Percentiles rank a stretch among this genome's conserved stretches.
phyloP scores from a whole-genome alignment of 2,113 vertebrate genomes.

The Hystrix cristata region DNA sequence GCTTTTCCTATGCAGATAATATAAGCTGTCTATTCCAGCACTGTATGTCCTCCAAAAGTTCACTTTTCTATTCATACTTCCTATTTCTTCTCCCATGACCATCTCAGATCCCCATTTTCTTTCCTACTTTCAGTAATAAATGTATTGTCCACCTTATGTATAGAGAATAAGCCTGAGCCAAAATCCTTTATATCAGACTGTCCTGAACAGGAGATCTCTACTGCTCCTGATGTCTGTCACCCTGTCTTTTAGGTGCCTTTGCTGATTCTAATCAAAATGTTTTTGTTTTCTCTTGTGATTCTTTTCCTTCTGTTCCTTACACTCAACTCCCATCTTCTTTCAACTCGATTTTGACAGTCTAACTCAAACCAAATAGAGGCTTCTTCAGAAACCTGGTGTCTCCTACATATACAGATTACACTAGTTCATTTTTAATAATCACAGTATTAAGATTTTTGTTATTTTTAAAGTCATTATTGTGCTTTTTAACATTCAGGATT shows the following conservation, averaged over 20 bases:
- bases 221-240: not conserved
- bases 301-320: not conserved
- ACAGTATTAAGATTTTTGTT: not conserved
- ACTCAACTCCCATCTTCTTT: not conserved
- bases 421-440: not conserved
- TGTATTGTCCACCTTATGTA: not conserved
- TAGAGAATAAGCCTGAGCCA: not conserved
- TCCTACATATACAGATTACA: not conserved
- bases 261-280: not conserved
- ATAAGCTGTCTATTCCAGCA: not conserved
- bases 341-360: slow-evolving; percentile 15
- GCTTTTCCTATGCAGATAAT: not conserved
- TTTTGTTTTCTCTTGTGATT: not conserved
- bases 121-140: not conserved
- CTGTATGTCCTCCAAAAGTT: not conserved
- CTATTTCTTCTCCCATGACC: not conserved
- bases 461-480: slow-evolving; percentile 1
- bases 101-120: not conserved
- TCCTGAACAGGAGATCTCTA: not conserved
- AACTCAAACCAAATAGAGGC: not conserved
- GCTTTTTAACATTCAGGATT: not conserved
- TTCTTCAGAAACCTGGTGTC: not conserved
- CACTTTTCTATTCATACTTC: not conserved
- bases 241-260: not conserved
- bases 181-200: not conserved